Base-by-base conservation (phyloP, 2,797 vertebrate species). In the Sardinella longiceps region DNA sequence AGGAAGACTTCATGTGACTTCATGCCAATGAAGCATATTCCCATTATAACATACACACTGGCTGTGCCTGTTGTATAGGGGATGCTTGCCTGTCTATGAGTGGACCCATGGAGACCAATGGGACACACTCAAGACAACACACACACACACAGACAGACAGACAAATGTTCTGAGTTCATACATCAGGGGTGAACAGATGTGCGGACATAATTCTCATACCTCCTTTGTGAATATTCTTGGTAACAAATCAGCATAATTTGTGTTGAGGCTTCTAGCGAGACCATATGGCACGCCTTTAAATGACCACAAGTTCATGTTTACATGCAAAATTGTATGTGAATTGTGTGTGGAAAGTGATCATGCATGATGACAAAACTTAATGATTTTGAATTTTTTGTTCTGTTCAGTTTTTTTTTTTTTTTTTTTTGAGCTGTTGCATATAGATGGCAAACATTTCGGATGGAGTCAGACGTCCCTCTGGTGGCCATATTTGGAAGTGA, bases 391-490 rank as follows among this genome's bases (percentile, higher is more conserved):
- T n/a, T 4, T 43, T 43, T 43, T 43, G 43, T 43, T 50, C 15
- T 50, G 11, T 50, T 48, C 2, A 12, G 12, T 30, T 63, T 28
- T 9, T 63, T 63, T 39, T 70, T 66, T 33, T 3, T 33, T 37
- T 20, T 20, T 30, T 5, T 37, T 20, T 18, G 28, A 74, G 28
- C 20, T 30, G 30, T 70, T 70, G 63, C 30, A 14, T 70, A 25
- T 14, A 15, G 66, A 14, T 18, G 30, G 30, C 30, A 74, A 74
- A 12, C 15, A 74, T 14, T 18, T 33, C 18, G 66, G 33, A 37
- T 74, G 53, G 81, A 39, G 33, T 83, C 51, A 83, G 33, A 85
- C 84, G 12, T 18, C 86, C 84, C 53, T 39, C 37, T 33, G 58
- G 56, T 87, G 86, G 84, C 33, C 14, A 33, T 43, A 18, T 37